Conservation (phyloP, 2,113 vertebrate genomes). For the Seriola aureovittata region DNA sequence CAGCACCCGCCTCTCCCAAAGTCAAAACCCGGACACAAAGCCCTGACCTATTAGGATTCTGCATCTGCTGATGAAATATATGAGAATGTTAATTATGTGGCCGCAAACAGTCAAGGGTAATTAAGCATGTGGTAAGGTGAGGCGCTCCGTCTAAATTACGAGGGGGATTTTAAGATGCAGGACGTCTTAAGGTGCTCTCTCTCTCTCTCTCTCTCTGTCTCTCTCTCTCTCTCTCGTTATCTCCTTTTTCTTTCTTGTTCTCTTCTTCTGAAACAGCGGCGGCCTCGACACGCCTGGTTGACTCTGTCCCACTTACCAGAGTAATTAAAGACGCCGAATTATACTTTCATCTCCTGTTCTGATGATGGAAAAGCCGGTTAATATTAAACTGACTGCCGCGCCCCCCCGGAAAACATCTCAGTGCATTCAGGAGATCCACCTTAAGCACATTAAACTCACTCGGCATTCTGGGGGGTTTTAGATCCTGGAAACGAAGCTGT, state of each 20-base stretch:
- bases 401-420: neutral
- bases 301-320: neutral
- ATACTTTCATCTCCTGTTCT: slow-evolving; percentile 14
- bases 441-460: neutral
- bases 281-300: slow-evolving; percentile 15
- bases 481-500: neutral
- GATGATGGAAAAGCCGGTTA: neutral
- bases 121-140: slow-evolving; percentile 69
- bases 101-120: slow-evolving; percentile 72
- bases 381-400: neutral
- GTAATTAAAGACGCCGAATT: slow-evolving; percentile 29
- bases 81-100: slow-evolving; percentile 70
- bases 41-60: slow-evolving; percentile 56
- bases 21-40: slow-evolving; percentile 62
- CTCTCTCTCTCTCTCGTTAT: neutral
- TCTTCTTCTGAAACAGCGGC: slow-evolving; percentile 14
- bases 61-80: slow-evolving; percentile 48
- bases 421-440: neutral
- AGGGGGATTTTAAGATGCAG: slow-evolving; percentile 50
- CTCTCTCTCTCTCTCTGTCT: slow-evolving; percentile 7
- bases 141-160: slow-evolving; percentile 53
- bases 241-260: slow-evolving; percentile 3
- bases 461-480: neutral
- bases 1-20: slow-evolving; percentile 60
- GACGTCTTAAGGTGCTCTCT: slow-evolving; percentile 21